Base-by-base conservation (phyloP, 2,888 invertebrate species). In the Netelia inedita region DNA sequence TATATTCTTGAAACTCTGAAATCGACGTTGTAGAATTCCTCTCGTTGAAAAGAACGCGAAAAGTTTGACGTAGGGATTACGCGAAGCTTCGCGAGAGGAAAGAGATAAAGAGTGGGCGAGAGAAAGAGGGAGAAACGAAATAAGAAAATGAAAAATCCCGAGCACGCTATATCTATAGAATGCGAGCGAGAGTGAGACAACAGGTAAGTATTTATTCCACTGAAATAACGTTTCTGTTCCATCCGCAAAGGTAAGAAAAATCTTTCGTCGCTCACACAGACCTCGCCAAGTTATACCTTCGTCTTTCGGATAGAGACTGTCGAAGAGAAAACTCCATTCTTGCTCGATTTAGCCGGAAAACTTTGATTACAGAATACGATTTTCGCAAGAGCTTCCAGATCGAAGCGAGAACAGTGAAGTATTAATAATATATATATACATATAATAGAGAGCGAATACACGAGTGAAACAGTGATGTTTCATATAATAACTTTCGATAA, bases 41-140 rank as follows among this genome's bases (percentile, higher is more conserved):
- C 73, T 81, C 63, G 79, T 82, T 69, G 83, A 76, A 85, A 85
- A 83, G 85, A 83, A 87, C 84, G 85, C 82, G 72, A 71, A 79
- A 83, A 87, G 82, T 87, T 87, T 85, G 86, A 87, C 83, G 85
- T 83, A 74, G 74, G 78, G 79, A 86, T 86, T 85, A 85, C 83
- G 80, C 74, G 78, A 85, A 78, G 68, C 79, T 73, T 61, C 69
- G 71, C 68, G 69, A 68, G 53, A 61, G 66, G 35, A 71, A 76
- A 43, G 81, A 41, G 55, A 23, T 23, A 65, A 43, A 69, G 16
- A 46, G 50, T 19, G n/a, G 11, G 80, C 63, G 55, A 46, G 1
- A 43, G 41, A 19, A 57, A 46, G 41, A 63, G 57, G 16, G 57
- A 81, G 61, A 74, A 16, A 41, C 23, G 46, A 23, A 72, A 41